Percentiles rank a stretch among this genome's conserved stretches.
phyloP scores from a whole-genome alignment of 2,888 invertebrate genomes.

The Griposia aprilina region DNA sequence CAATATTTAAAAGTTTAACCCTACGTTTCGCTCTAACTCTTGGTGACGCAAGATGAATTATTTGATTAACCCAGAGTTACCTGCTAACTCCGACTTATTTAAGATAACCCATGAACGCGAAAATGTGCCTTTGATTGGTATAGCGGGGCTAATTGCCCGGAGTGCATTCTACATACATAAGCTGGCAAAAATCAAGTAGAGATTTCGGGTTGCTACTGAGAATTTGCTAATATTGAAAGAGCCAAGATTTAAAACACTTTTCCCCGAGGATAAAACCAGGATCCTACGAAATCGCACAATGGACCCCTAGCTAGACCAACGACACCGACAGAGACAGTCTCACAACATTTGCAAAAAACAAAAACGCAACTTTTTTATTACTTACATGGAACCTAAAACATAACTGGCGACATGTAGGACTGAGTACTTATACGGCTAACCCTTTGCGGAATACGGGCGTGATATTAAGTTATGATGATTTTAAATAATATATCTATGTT shows the following conservation, averaged over 20 bases:
- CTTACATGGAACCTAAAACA: not conserved
- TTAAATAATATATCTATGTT: conserved; percentile 1
- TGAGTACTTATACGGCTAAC: not conserved
- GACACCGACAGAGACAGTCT: too few relatives aligned
- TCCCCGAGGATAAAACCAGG: not conserved
- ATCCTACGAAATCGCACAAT: too few relatives aligned
- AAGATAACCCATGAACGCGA: too few relatives aligned
- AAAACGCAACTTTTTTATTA: not conserved
- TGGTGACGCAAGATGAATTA: too few relatives aligned
- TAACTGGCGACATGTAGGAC: not conserved
- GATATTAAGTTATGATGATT: not conserved
- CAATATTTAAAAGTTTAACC: too few relatives aligned
- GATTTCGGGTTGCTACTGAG: not conserved
- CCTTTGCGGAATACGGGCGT: not conserved
- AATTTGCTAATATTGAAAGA: not conserved
- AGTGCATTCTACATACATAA: not conserved
- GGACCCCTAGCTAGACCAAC: too few relatives aligned
- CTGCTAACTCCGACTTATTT: too few relatives aligned
- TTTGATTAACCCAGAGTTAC: too few relatives aligned
- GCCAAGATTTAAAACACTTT: not conserved
- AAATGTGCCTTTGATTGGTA: not conserved
- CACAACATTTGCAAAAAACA: not conserved
- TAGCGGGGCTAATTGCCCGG: not conserved
- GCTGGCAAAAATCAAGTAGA: not conserved
- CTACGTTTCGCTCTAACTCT: too few relatives aligned